Evolutionary conservation across 2,797 vertebrate genomes (phyloP).

Genomic region (Pangasius larnaudii): DNA sequence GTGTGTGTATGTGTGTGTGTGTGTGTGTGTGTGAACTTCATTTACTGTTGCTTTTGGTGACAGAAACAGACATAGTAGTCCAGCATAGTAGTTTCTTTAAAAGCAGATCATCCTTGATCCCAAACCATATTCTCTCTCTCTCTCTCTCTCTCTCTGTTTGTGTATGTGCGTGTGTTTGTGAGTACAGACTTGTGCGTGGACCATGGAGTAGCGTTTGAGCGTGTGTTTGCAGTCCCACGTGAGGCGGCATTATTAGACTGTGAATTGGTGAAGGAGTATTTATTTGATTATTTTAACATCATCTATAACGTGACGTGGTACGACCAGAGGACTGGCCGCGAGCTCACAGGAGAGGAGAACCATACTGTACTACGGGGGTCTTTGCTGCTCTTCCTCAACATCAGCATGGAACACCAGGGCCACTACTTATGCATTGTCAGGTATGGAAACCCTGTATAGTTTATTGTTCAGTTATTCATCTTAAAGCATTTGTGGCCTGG

Average conservation of each 20-base stretch:
- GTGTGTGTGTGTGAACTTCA: not conserved
- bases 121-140: not conserved
- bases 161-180: conserved; percentile 7
- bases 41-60: not conserved
- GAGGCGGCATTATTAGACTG: conserved; percentile 40
- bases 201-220: conserved; percentile 25
- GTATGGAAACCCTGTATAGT: conserved; percentile 10
- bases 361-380: not conserved
- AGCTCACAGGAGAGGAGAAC: conserved; percentile 3
- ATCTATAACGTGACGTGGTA: conserved; percentile 51
- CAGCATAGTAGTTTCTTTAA: not conserved
- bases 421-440: conserved; percentile 47
- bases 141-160: too few relatives aligned
- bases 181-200: conserved; percentile 33
- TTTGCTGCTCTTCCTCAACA: conserved; percentile 41
- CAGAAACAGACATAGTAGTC: not conserved
- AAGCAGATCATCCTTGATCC: not conserved
- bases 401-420: conserved; percentile 27
- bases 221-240: conserved; percentile 33
- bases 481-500: not conserved
- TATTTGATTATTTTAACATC: not conserved
- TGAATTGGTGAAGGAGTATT: not conserved
- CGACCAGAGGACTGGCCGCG: not conserved
- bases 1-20: not conserved
- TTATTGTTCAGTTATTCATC: not conserved